phyloP scores from a whole-genome alignment of 2,888 invertebrate genomes.

The Drosophila peninsularis region DNA sequence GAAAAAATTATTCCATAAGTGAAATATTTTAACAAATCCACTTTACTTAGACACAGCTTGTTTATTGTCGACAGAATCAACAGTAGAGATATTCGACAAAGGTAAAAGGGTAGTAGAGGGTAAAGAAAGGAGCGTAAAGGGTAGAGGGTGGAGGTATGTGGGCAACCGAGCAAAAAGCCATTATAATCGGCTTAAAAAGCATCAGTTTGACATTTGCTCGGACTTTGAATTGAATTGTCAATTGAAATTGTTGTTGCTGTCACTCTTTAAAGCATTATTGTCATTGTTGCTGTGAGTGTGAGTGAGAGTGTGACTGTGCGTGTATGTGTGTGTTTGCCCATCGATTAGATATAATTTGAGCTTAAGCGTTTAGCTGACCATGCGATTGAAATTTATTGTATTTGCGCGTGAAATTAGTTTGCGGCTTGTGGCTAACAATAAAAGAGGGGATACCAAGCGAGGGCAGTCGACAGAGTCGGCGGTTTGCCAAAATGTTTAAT shows the following conservation, averaged over 20 bases:
- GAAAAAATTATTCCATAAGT: not conserved
- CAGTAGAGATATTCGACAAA: not conserved
- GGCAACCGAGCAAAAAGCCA: slow-evolving; percentile 43
- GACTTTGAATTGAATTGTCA: slow-evolving; percentile 70
- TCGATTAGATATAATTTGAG: slow-evolving; percentile 57
- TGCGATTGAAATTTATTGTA: slow-evolving; percentile 40
- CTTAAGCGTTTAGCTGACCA: slow-evolving; percentile 40
- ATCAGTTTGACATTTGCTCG: slow-evolving; percentile 59
- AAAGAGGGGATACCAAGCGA: not conserved
- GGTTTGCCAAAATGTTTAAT: slow-evolving; percentile 43
- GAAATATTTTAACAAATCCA: not conserved
- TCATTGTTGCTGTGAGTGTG: slow-evolving; percentile 3
- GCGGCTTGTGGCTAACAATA: slow-evolving; percentile 36
- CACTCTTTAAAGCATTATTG: slow-evolving; percentile 27
- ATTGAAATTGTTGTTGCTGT: slow-evolving; percentile 37
- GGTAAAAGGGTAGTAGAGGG: too few relatives aligned
- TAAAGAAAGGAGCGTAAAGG: too few relatives aligned
- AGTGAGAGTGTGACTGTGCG: slow-evolving; percentile 1
- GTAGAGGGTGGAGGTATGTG: not conserved
- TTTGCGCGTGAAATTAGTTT: slow-evolving; percentile 70
- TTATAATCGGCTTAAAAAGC: slow-evolving; percentile 72
- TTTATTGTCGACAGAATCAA: slow-evolving; percentile 2
- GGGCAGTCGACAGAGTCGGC: not conserved
- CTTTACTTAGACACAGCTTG: not conserved
- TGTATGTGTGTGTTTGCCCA: slow-evolving; percentile 28